Conservation (phyloP, 1,140 invertebrate species). For the Aphidius ervi region DNA sequence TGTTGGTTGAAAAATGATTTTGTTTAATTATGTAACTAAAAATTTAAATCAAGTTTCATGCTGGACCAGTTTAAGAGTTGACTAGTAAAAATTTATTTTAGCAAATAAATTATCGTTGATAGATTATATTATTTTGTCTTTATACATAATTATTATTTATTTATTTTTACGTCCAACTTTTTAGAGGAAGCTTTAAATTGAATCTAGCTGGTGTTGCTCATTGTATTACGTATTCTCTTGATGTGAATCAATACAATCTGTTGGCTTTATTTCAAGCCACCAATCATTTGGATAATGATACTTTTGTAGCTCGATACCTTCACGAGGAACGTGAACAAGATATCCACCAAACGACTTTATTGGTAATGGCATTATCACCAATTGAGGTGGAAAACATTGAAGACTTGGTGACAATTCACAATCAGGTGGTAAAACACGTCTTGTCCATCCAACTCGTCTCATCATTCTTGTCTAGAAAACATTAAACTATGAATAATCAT, state of each 20-base stretch:
- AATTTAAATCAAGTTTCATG: no score
- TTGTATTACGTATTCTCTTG: constrained; percentile 11
- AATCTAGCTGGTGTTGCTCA: no score
- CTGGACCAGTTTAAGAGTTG: no score
- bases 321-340: constrained; percentile 55
- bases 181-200: no score
- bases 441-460: constrained; percentile 57
- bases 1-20: no score
- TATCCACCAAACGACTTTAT: constrained; percentile 51
- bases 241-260: constrained; percentile 44
- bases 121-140: no score
- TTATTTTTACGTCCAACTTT: no score
- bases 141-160: neutral
- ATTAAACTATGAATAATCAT: constrained; percentile 7
- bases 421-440: constrained; percentile 56
- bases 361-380: constrained; percentile 55
- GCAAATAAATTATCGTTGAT: no score
- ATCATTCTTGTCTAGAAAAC: constrained; percentile 47
- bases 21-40: no score
- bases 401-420: constrained; percentile 54
- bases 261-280: constrained; percentile 59
- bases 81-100: no score
- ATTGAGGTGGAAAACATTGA: constrained; percentile 57
- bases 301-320: constrained; percentile 61
- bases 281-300: constrained; percentile 61